phyloP scores from a whole-genome alignment of 53 echinoderm and acorn worm genomes.

The Holothuria scabra region DNA sequence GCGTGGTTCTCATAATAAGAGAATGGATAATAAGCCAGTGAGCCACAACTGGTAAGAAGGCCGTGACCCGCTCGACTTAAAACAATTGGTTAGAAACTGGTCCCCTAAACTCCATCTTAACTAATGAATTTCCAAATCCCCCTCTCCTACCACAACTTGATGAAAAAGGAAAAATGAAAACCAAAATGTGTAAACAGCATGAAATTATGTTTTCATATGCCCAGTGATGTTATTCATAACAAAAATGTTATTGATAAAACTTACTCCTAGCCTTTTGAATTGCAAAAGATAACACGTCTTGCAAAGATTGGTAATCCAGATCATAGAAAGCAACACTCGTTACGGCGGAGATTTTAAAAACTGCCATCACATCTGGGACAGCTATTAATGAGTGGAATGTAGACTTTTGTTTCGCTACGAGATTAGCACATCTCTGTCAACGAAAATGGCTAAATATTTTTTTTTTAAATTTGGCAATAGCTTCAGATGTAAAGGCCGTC shows the following conservation, averaged over 20 bases:
- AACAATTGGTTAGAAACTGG: no score
- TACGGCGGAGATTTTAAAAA: conserved; percentile 8
- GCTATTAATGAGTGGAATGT: conserved; percentile 10
- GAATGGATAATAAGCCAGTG: no score
- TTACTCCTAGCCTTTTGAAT: conserved; percentile 52
- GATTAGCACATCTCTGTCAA: conserved; percentile 37
- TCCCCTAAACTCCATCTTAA: no score
- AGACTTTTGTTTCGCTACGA: background rate
- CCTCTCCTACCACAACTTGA: no score
- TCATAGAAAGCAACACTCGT: conserved; percentile 34
- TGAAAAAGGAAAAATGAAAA: no score
- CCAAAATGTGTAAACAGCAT: no score
- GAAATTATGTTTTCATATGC: no score
- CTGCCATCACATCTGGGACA: conserved; percentile 15
- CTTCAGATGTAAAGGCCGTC: conserved; percentile 39
- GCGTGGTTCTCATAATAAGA: no score
- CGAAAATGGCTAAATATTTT: background rate
- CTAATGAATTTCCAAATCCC: no score
- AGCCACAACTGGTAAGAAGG: no score
- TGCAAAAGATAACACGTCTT: conserved; percentile 43
- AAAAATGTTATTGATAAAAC: background rate
- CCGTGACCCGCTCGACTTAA: no score
- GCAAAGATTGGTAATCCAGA: conserved; percentile 14
- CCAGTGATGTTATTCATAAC: no score
- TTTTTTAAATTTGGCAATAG: conserved; percentile 2